phyloP scores from a whole-genome alignment of 2,888 invertebrate species.

The Ophion ellenae region DNA sequence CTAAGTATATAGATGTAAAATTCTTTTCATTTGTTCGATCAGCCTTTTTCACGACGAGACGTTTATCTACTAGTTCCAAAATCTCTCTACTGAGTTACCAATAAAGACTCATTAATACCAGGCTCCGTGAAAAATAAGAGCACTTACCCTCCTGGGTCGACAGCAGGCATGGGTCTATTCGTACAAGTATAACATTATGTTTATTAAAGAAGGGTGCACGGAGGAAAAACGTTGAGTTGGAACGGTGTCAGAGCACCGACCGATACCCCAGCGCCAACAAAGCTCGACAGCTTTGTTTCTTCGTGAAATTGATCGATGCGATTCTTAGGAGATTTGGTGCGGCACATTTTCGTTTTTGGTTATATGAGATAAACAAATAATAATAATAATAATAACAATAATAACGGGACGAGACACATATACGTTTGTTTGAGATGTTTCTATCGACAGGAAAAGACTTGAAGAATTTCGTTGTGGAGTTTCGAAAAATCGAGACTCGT shows the following conservation, averaged over 20 bases:
- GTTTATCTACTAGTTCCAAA: slow-evolving; percentile 58
- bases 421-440: not conserved
- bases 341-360: not conserved
- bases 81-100: slow-evolving; percentile 50
- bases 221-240: not conserved
- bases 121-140: slow-evolving; percentile 71
- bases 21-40: not conserved
- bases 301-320: not conserved
- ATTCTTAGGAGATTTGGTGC: not conserved
- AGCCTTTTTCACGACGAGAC: slow-evolving; percentile 1
- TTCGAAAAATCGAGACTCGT: too few relatives aligned
- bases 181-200: slow-evolving; percentile 66
- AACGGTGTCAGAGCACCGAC: not conserved
- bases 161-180: slow-evolving; percentile 81
- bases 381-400: not conserved
- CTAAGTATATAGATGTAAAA: slow-evolving; percentile 14
- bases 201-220: slow-evolving; percentile 35
- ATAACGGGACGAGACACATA: not conserved
- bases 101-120: slow-evolving; percentile 62
- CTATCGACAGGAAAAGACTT: too few relatives aligned
- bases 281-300: not conserved
- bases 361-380: not conserved
- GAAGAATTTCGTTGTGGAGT: too few relatives aligned
- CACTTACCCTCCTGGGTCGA: slow-evolving; percentile 82
- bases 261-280: not conserved